Evolutionary conservation across 2,888 invertebrate species (phyloP).

Genomic region (Athalia cordata): DNA sequence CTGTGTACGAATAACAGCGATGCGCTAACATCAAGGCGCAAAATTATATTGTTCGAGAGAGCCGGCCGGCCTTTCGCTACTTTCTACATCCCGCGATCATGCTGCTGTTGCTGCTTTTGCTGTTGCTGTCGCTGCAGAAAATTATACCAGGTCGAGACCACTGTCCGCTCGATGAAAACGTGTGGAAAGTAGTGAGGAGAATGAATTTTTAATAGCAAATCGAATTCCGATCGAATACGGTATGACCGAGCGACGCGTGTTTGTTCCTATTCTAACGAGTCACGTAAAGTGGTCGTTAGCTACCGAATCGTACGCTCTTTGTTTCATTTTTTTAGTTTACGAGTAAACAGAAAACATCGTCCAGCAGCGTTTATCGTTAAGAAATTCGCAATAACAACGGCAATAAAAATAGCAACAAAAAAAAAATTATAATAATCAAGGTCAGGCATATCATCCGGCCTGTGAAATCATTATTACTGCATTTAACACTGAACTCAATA

Average conservation of each 20-base stretch:
- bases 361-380: no score
- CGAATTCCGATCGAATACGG: constrained; percentile 37
- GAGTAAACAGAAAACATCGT: no score
- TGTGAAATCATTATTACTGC: constrained; percentile 36
- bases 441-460: constrained; percentile 19
- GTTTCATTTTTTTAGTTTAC: no score
- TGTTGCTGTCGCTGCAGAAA: neutral
- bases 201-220: constrained; percentile 42
- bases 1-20: no score
- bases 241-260: neutral
- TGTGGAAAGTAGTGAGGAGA: constrained; percentile 21
- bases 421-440: constrained; percentile 7
- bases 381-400: no score
- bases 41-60: constrained; percentile 19
- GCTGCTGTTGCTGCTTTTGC: no score
- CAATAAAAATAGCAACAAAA: neutral
- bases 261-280: constrained; percentile 9
- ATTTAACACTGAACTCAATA: constrained; percentile 15
- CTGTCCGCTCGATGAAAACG: constrained; percentile 31
- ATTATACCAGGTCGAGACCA: constrained; percentile 17
- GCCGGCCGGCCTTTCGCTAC: constrained; percentile 39
- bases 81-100: constrained; percentile 5
- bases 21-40: neutral
- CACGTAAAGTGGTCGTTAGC: constrained; percentile 33
- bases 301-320: neutral